phyloP scores from a whole-genome alignment of 1,140 invertebrate species.

The Procambarus virginalis region DNA sequence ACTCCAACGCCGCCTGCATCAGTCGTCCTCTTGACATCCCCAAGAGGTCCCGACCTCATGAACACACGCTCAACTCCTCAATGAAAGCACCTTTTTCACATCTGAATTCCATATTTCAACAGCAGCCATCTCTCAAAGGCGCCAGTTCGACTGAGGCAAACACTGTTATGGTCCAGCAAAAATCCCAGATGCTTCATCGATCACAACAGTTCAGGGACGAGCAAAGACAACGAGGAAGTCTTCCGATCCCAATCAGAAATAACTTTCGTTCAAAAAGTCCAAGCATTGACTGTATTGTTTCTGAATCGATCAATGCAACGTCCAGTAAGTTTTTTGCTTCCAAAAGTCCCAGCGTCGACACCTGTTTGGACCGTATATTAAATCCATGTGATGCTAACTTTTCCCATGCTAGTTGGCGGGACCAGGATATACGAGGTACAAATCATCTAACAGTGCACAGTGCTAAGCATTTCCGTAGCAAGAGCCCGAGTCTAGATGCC shows the following conservation, averaged over 20 bases:
- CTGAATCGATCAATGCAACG: background rate
- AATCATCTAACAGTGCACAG: background rate
- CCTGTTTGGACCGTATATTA: conserved; percentile 8
- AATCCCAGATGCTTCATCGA: conserved; percentile 7
- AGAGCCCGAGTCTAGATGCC: conserved; percentile 49
- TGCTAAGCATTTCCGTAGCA: conserved; percentile 41
- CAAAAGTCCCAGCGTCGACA: conserved; percentile 21
- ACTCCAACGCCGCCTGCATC: conserved; percentile 42
- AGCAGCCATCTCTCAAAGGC: background rate
- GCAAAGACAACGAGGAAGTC: background rate
- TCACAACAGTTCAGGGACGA: background rate
- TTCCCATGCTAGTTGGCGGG: background rate
- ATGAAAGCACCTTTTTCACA: conserved; percentile 9
- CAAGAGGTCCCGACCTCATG: background rate
- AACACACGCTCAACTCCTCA: conserved; percentile 1
- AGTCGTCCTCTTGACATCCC: conserved; percentile 41
- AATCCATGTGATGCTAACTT: background rate
- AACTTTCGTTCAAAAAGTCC: conserved; percentile 20
- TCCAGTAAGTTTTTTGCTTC: background rate
- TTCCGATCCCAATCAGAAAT: background rate
- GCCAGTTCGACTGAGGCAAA: background rate
- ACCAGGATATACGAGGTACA: background rate
- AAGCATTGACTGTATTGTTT: conserved; percentile 24
- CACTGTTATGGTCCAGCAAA: background rate
- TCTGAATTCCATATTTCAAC: background rate